Evolutionary conservation across 2,888 invertebrate species (phyloP), one percentile per base, ranked within the genome.

Genomic region (Caenorhabditis sp.): DNA sequence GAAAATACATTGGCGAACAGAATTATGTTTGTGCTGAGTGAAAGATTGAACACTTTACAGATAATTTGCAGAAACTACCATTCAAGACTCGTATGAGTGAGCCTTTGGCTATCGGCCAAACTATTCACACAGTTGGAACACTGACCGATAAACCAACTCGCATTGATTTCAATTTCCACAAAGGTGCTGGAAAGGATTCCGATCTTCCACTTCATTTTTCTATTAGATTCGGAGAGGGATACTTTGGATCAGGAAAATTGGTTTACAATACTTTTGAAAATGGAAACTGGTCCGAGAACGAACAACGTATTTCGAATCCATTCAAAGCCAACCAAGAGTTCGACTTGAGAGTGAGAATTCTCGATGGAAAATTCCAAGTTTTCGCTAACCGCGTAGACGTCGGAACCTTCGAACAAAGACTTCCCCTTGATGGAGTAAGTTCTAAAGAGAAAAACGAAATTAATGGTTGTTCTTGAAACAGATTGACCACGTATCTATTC

Each of bases 141-240:
- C 73, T 86, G 23, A 78, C 77, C 12, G 79, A 81, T 21, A 80
- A 85, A 62, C 86, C 86, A 14, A 81, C 79, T 43, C 76, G 86
- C 68, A 80, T 86, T 55, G 85, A 87, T 77, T 83, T 86, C 79
- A 86, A 86, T 81, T 86, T 86, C 79, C 85, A 86, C 77, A 86
- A 84, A 63, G 86, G 86, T 62, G 74, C 76, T 24, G 76, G 58
- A 12, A 81, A 83, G 63, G 84, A 83, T 14, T 79, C 84, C 36
- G 86, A 87, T 66, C 70, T 87, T 66, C 86, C 86, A 27, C 81
- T 86, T 23, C 86, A 86, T 64, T 84, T 86, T 74, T 84, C 84
- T 27, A 86, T 85, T 62, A 77, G 86, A n/a, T 86, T 85, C 68
- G 83, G 84, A 37, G 86, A 86, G 67, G 85, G 69, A 57, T 50